Percentiles rank a stretch among this genome's conserved stretches.
phyloP scores from a whole-genome alignment of 2,888 invertebrate genomes.

The Drosophila longiperda region DNA sequence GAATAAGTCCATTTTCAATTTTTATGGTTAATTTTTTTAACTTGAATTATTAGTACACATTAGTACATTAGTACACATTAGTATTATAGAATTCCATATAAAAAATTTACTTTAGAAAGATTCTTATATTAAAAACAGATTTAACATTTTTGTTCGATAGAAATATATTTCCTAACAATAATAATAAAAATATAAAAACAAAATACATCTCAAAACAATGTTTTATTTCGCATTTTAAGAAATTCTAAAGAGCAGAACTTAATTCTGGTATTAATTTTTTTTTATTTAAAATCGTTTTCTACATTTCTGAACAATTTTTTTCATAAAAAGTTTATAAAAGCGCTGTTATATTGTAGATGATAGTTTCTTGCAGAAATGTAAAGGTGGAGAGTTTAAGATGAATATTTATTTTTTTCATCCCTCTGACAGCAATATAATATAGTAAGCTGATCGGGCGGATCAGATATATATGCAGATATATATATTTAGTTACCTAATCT shows the following conservation, averaged over 20 bases:
- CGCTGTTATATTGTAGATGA: background rate
- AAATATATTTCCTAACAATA: background rate
- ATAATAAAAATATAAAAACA: background rate
- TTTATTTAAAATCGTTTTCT: background rate
- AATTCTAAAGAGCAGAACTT: background rate
- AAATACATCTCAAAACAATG: background rate
- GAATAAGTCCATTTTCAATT: too few species aligned
- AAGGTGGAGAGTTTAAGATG: background rate
- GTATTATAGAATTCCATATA: too few species aligned
- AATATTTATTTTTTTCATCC: background rate
- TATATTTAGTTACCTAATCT: background rate
- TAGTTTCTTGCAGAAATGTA: background rate
- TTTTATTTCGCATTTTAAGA: background rate
- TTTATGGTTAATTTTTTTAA: too few species aligned
- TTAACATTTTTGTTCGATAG: fast-evolving
- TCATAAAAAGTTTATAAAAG: background rate
- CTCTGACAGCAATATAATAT: background rate
- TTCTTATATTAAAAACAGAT: background rate
- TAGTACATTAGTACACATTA: too few species aligned
- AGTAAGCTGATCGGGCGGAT: background rate
- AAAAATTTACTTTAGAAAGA: background rate
- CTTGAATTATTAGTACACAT: too few species aligned
- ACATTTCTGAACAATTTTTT: background rate
- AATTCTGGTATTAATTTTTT: background rate
- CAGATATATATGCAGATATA: too few species aligned